Percentiles rank a stretch among this genome's conserved stretches.
phyloP scores from a whole-genome alignment of 2,888 invertebrate genomes.

The Marronus borbonicus region DNA sequence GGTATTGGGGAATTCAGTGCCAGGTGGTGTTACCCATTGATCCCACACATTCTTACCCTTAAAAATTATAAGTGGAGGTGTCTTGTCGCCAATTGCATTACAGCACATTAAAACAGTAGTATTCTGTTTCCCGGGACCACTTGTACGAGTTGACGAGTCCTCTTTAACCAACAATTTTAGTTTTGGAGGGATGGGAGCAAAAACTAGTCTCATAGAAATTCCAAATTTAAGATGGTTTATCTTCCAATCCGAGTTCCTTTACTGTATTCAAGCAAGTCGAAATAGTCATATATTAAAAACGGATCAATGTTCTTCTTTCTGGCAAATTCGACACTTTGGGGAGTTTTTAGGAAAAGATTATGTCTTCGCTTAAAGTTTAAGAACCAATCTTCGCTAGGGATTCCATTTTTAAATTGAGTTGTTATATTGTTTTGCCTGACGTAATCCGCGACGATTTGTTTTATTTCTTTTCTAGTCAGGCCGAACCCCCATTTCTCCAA shows the following conservation, averaged over 20 bases:
- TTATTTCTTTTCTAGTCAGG: constrained; percentile 61
- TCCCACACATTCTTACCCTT: constrained; percentile 65
- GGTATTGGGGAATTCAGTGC: constrained; percentile 58
- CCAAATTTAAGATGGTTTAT: constrained; percentile 58
- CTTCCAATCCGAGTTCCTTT: constrained; percentile 50
- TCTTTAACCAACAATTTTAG: constrained; percentile 54
- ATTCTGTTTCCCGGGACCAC: constrained; percentile 62
- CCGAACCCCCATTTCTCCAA: constrained; percentile 64
- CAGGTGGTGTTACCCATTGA: constrained; percentile 60
- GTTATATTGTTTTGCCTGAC: constrained; percentile 53
- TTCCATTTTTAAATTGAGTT: constrained; percentile 58
- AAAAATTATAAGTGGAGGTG: constrained; percentile 63
- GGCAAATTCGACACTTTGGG: constrained; percentile 57
- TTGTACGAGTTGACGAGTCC: constrained; percentile 53
- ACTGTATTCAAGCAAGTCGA: constrained; percentile 50
- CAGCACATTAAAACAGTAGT: constrained; percentile 59
- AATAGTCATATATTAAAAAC: constrained; percentile 56
- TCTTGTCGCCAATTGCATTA: constrained; percentile 60
- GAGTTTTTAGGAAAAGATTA: constrained; percentile 57
- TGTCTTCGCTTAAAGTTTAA: constrained; percentile 55
- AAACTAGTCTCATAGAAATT: constrained; percentile 35
- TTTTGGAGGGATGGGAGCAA: constrained; percentile 2
- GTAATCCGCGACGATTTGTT: constrained; percentile 60
- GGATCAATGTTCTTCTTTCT: constrained; percentile 56
- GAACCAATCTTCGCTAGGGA: constrained; percentile 59